phyloP scores from a whole-genome alignment of 2,113 vertebrate genomes.

The Indri indri region DNA sequence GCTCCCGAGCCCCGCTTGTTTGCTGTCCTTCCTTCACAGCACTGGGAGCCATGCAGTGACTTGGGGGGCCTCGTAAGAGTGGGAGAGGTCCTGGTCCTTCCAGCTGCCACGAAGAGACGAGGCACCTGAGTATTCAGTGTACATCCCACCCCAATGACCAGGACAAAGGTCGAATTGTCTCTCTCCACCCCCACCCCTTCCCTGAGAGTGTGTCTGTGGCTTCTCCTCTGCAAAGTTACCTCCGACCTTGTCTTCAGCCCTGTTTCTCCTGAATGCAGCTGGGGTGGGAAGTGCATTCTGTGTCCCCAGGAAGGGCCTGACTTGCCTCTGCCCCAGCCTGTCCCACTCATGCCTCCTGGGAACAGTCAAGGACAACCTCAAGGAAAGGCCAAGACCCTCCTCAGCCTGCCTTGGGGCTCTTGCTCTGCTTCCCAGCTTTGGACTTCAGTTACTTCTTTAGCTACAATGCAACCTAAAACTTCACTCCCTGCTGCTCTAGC shows the following conservation, averaged over 20 bases:
- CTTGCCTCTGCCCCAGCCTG: background rate
- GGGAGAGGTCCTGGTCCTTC: background rate
- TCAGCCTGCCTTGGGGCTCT: background rate
- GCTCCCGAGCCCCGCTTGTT: background rate
- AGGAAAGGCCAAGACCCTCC: background rate
- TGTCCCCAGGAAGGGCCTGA: background rate
- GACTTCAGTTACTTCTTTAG: background rate
- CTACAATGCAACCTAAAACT: background rate
- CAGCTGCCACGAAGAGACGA: background rate
- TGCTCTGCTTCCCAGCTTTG: background rate
- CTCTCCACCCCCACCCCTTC: background rate
- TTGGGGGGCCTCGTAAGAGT: background rate
- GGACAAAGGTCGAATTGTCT: background rate
- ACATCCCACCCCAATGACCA: background rate
- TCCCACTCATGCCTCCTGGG: background rate
- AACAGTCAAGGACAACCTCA: background rate
- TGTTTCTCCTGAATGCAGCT: background rate
- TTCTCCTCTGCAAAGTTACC: background rate
- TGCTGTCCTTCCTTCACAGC: background rate
- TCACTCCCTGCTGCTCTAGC: background rate
- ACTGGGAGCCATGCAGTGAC: background rate
- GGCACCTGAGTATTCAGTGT: background rate
- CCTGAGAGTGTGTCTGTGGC: background rate
- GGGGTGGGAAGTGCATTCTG: background rate
- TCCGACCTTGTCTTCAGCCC: background rate